Percentiles rank a stretch among this genome's conserved stretches.
phyloP scores from a whole-genome alignment of 2,888 invertebrate species.

The Entomobrya proxima region DNA sequence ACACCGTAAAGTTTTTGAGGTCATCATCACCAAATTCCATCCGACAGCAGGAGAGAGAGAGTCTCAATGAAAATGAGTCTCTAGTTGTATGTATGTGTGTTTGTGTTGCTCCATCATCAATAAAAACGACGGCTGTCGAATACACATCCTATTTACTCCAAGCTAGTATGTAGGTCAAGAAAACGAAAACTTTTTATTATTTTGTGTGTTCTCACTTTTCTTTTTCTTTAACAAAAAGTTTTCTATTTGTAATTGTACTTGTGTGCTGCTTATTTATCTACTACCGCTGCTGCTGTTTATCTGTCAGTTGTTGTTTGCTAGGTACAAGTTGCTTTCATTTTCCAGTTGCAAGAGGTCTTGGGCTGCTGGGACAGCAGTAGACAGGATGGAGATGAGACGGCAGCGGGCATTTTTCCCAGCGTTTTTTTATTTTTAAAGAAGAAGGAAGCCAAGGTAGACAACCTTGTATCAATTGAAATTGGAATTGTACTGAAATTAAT shows the following conservation, averaged over 20 bases:
- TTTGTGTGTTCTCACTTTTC: slow-evolving; percentile 41
- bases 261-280: not conserved
- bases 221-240: not conserved
- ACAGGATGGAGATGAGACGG: slow-evolving; percentile 49
- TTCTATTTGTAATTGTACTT: not conserved
- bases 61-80: slow-evolving; percentile 9
- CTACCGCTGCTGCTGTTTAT: not conserved
- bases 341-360: slow-evolving; percentile 3
- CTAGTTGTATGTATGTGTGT: not conserved
- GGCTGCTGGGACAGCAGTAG: not conserved
- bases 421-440: not conserved
- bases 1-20: slow-evolving; percentile 40
- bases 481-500: not conserved
- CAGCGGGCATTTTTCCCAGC: not conserved
- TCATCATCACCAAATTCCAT: slow-evolving; percentile 10
- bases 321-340: slow-evolving; percentile 7
- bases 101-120: slow-evolving; percentile 9
- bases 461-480: slow-evolving; percentile 49
- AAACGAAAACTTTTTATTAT: slow-evolving; percentile 32
- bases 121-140: slow-evolving; percentile 39
- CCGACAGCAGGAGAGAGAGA: not conserved
- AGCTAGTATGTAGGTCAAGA: slow-evolving; percentile 39
- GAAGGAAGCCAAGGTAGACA: slow-evolving; percentile 66
- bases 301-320: not conserved
- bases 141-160: not conserved